These are phyloP conservation scores for Epinotia bilunana DNA, from an alignment of 2,888 invertebrate species.

Conservation along the genomic window DNA sequence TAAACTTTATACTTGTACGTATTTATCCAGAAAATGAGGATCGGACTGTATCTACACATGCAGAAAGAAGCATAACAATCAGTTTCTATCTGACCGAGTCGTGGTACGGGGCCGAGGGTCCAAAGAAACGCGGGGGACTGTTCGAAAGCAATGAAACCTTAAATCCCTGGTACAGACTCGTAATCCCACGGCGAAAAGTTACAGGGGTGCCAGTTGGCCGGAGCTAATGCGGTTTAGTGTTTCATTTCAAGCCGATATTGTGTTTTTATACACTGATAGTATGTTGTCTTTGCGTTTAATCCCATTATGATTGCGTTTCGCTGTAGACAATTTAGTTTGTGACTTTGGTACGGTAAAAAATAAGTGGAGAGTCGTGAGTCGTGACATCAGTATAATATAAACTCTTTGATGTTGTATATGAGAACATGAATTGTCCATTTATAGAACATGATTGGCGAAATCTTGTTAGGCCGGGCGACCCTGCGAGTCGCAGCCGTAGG, in stretches of 20 bases:
- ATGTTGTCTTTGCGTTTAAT: slow-evolving; percentile 71
- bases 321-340: background rate
- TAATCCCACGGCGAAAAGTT: slow-evolving; percentile 82
- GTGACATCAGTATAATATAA: slow-evolving; percentile 12
- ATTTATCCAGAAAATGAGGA: too few relatives aligned
- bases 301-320: slow-evolving; percentile 56
- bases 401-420: slow-evolving; percentile 28
- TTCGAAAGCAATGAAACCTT: slow-evolving; percentile 82
- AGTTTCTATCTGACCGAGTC: slow-evolving; percentile 1
- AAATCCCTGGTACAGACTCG: slow-evolving; percentile 83
- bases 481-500: slow-evolving; percentile 62
- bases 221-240: slow-evolving; percentile 82
- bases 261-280: slow-evolving; percentile 71
- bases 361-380: slow-evolving; percentile 1
- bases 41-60: too few relatives aligned
- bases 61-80: background rate
- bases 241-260: slow-evolving; percentile 79
- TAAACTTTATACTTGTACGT: background rate
- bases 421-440: slow-evolving; percentile 26
- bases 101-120: slow-evolving; percentile 49
- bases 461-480: slow-evolving; percentile 38
- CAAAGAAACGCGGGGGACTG: slow-evolving; percentile 52
- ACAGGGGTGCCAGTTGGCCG: slow-evolving; percentile 81
- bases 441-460: slow-evolving; percentile 40
- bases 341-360: background rate